Percentiles rank a stretch among this genome's conserved stretches.
Conservation (phyloP, 1,140 invertebrate genomes). For the Holotrichia oblita region DNA sequence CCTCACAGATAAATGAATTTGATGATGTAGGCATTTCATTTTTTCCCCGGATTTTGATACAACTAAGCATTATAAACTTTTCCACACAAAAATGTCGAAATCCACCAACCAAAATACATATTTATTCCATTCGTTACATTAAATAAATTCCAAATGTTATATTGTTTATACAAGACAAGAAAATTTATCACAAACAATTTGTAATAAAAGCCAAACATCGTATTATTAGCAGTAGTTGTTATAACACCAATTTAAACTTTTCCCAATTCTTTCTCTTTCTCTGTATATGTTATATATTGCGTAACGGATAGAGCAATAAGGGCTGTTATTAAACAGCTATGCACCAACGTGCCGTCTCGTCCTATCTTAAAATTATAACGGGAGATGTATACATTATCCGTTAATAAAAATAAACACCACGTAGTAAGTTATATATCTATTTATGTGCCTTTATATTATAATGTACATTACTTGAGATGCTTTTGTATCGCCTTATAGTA, state of each 20-base stretch:
- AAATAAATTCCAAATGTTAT: constrained; percentile 22
- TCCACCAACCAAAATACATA: constrained; percentile 13
- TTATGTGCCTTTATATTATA: constrained; percentile 38
- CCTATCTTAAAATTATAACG: constrained; percentile 39
- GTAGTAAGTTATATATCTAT: constrained; percentile 39
- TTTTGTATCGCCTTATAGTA: constrained; percentile 34
- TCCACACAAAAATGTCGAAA: constrained; percentile 23
- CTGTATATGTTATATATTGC: constrained; percentile 40
- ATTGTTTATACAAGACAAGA: constrained; percentile 31
- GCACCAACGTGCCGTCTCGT: constrained; percentile 27
- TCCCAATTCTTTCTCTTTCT: constrained; percentile 29
- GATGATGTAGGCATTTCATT: no score
- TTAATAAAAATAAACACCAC: constrained; percentile 38
- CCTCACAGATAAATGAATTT: no score
- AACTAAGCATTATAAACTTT: neutral
- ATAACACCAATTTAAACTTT: constrained; percentile 40
- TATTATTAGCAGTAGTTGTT: constrained; percentile 39
- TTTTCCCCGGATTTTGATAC: no score
- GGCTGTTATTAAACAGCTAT: constrained; percentile 40
- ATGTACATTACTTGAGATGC: constrained; percentile 35
- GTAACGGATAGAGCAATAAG: constrained; percentile 39
- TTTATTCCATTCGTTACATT: constrained; percentile 27
- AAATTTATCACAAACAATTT: constrained; percentile 41
- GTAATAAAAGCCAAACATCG: constrained; percentile 38
- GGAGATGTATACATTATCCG: constrained; percentile 40